These are phyloP conservation scores for Malurus melanocephalus DNA, from an alignment of 2,113 vertebrate genomes.

Conservation along the genomic window DNA sequence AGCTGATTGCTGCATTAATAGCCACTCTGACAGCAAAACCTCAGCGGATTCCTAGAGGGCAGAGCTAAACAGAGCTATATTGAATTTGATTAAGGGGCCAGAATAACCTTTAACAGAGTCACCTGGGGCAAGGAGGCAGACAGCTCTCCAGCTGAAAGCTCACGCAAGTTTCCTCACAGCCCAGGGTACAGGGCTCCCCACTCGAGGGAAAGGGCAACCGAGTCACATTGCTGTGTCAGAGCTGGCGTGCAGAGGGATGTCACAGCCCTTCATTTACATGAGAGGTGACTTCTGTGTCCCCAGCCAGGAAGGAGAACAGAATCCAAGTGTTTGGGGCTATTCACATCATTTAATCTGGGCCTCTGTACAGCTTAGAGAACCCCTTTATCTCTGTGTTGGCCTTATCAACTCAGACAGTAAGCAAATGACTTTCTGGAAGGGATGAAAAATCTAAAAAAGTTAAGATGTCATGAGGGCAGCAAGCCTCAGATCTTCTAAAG, in stretches of 20 bases:
- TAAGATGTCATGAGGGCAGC: background rate
- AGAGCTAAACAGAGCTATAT: background rate
- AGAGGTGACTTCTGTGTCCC: background rate
- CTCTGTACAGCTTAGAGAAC: background rate
- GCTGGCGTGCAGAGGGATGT: rapidly evolving
- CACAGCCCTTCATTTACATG: background rate
- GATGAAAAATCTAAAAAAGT: background rate
- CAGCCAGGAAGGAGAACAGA: background rate
- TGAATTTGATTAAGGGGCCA: constrained; percentile 18
- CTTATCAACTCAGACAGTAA: background rate
- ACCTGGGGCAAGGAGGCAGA: background rate
- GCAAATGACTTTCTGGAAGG: background rate
- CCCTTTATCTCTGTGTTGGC: background rate
- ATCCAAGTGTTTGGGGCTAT: background rate
- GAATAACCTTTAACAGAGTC: constrained; percentile 10
- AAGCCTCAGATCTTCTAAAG: background rate
- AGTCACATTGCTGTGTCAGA: background rate
- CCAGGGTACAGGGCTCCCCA: background rate
- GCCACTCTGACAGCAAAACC: background rate
- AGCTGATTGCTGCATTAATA: background rate
- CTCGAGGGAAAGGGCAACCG: rapidly evolving
- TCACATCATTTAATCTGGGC: background rate
- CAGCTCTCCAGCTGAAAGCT: background rate
- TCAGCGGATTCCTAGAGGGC: background rate
- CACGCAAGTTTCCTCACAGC: background rate